Evolutionary conservation across 2,113 vertebrate genomes (phyloP).

Genomic region (Delphinus delphis): DNA sequence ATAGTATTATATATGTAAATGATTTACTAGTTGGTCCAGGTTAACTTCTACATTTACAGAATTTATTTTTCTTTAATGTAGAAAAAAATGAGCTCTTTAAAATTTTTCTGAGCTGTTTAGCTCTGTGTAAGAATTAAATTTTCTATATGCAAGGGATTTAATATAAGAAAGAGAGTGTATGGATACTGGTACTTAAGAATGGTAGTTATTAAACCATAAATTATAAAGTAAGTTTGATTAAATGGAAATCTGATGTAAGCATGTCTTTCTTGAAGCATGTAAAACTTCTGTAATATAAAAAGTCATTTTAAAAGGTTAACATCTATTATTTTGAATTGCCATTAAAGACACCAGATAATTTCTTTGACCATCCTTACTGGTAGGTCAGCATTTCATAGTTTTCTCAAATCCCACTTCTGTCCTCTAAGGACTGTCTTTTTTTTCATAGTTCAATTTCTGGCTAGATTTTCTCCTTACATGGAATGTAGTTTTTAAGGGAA

Average conservation of each 20-base stretch:
- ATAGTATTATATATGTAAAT: neutral
- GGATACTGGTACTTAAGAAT: neutral
- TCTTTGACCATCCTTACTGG: neutral
- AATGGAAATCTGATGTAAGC: neutral
- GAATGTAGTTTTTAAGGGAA: neutral
- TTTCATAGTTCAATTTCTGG: neutral
- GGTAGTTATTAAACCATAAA: neutral
- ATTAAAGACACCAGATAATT: neutral
- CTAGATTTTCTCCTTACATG: neutral
- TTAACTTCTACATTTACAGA: neutral
- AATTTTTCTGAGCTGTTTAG: neutral
- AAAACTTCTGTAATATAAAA: neutral
- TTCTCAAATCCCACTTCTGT: neutral
- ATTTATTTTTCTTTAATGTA: slow-evolving; percentile 5
- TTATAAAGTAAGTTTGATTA: neutral
- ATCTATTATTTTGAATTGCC: neutral
- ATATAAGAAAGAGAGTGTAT: neutral
- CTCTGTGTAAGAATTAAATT: neutral
- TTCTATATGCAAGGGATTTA: neutral
- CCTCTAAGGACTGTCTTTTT: neutral
- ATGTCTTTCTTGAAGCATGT: neutral
- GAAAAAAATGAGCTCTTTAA: neutral
- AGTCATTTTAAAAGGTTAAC: neutral
- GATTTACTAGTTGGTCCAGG: neutral
- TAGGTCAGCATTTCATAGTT: neutral